Evolutionary conservation across 1,140 invertebrate genomes (phyloP), one percentile per base, ranked within the genome.

Genomic region (Mercenaria mercenaria): DNA sequence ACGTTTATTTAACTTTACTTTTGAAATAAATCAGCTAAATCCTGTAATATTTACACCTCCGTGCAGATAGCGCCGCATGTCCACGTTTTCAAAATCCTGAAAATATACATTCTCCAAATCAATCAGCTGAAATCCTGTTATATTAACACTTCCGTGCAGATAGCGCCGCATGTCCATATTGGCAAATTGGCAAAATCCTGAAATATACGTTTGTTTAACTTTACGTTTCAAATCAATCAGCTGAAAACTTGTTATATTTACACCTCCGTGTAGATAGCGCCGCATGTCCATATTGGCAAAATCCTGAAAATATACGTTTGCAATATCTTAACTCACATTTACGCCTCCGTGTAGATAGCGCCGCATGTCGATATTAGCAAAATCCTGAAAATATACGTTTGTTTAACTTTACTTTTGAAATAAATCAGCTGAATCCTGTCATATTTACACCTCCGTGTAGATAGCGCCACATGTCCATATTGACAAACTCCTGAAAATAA

Each of bases 201-300:
- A 76, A 56, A 76, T 37, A 67, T 23, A n/a, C 2, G 37, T 90
- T 76, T n/a, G 67, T 47, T 92, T 74, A 43, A 91, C 88, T 50
- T 82, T 41, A 47, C 92, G 90, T 59, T 93, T 80, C 32, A 90
- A 18, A 79, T 93, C 91, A 29, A 95, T 90, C 23, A 95, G 85
- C 74, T 96, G 96, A 85, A 96, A 96, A 0, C 96, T 96, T 13
- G 95, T 96, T 18, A 96, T 95, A 85, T 96, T 96, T 23, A 96
- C 96, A 43, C 96, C 95, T 41, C 96, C 96, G 79, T 96, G 95
- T 80, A 94, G 91, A 77, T 95, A 96, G 67, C 96, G 94, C 56
- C 95, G 93, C 64, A 96, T 91, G 77, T 96, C 95, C 50, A 96
- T 93, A 26, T 93, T 92, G 26, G 92, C 93, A 90, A 96, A 95